Evolutionary conservation across 2,113 vertebrate species (phyloP).

Genomic region (Myodes glareolus): DNA sequence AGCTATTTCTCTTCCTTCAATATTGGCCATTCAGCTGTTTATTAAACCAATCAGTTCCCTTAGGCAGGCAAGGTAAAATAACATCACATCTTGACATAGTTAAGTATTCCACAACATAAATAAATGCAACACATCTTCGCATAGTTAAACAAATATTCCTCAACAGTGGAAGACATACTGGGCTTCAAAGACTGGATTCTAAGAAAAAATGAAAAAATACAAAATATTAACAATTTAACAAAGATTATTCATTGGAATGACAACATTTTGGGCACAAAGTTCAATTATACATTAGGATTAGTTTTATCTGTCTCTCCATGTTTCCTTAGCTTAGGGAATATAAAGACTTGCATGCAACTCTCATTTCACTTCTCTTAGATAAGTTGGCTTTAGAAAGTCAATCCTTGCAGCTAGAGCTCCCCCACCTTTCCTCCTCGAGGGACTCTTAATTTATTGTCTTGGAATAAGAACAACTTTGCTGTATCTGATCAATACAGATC

Average conservation of each 20-base stretch:
- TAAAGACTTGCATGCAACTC: background rate
- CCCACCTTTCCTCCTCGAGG: background rate
- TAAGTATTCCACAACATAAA: too few relatives aligned
- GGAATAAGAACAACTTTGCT: background rate
- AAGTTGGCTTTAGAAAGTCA: background rate
- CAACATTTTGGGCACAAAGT: background rate
- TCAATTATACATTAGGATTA: conserved; percentile 8
- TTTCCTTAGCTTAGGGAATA: background rate
- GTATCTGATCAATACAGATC: background rate
- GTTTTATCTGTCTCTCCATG: background rate
- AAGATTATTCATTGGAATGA: background rate
- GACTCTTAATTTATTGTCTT: background rate
- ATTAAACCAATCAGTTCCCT: background rate
- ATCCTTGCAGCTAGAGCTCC: background rate
- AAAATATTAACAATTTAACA: background rate
- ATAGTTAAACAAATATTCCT: background rate
- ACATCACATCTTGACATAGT: background rate
- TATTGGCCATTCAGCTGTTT: background rate
- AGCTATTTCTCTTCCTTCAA: background rate
- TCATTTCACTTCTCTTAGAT: background rate
- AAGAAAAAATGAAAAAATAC: background rate
- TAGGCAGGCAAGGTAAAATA: background rate
- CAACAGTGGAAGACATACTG: background rate
- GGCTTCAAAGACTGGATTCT: background rate
- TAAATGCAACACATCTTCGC: background rate